These are phyloP conservation scores for Chloroceryle aenea DNA, from an alignment of 2,113 vertebrate species.

Conservation along the genomic window DNA sequence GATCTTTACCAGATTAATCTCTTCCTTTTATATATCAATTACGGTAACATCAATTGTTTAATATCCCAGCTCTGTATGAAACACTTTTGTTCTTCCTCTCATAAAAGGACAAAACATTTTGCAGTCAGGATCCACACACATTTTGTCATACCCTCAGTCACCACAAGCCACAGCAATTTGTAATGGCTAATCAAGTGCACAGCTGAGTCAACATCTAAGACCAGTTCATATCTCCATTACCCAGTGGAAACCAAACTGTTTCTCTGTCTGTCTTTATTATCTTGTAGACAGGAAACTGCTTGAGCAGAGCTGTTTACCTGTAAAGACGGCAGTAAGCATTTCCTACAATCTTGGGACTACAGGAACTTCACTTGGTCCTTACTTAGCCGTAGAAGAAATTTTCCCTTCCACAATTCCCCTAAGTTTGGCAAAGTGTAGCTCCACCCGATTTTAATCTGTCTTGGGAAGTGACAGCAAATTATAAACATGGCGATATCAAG, in stretches of 20 bases:
- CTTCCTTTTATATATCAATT: background rate
- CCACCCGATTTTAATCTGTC: background rate
- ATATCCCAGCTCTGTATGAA: background rate
- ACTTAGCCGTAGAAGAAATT: background rate
- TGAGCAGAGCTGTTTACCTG: background rate
- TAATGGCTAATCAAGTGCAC: background rate
- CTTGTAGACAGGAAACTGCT: background rate
- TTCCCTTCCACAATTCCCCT: background rate
- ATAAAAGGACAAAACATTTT: background rate
- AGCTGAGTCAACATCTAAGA: background rate
- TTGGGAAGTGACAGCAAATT: background rate
- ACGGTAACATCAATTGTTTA: background rate
- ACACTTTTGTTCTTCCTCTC: background rate
- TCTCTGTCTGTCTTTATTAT: background rate
- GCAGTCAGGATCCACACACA: background rate
- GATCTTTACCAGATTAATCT: background rate
- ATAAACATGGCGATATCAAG: background rate
- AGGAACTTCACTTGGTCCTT: background rate
- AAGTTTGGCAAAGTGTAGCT: background rate
- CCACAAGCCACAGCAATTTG: background rate
- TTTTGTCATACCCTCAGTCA: background rate
- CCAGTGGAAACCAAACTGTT: background rate
- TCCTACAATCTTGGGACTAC: background rate
- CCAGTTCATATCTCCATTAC: background rate
- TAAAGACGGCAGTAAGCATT: background rate